Conservation (phyloP, 2,888 invertebrate species). For the Graphium colonna region DNA sequence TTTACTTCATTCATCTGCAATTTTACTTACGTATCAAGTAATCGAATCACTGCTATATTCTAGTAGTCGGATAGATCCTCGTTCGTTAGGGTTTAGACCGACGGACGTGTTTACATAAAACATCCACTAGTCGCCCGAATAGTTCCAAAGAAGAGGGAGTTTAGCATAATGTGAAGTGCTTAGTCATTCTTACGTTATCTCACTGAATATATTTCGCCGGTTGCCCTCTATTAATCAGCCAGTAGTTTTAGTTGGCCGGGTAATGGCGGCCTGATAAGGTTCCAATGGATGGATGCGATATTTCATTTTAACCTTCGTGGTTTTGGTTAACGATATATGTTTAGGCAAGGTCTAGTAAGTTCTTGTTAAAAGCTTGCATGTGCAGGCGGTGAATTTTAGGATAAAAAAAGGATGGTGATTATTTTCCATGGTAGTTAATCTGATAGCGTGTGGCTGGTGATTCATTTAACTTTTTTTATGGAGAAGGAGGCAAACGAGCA, state of each 20-base stretch:
- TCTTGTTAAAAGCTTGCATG: too few relatives aligned
- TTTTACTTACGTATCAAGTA: background rate
- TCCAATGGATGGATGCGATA: conserved; percentile 18
- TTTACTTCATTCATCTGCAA: too few relatives aligned
- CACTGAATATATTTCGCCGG: conserved; percentile 53
- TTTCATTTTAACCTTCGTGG: conserved; percentile 22
- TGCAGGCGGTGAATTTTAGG: too few relatives aligned
- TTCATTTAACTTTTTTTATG: too few relatives aligned
- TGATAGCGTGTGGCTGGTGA: too few relatives aligned
- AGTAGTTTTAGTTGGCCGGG: conserved; percentile 37
- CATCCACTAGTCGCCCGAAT: conserved; percentile 42
- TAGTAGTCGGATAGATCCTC: background rate
- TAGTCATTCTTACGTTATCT: conserved; percentile 66
- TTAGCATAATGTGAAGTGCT: conserved; percentile 64
- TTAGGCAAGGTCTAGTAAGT: too few relatives aligned
- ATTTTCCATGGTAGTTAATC: too few relatives aligned
- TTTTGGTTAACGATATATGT: conserved; percentile 15
- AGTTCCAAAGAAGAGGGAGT: conserved; percentile 62
- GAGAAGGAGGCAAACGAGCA: too few relatives aligned
- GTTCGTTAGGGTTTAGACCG: background rate
- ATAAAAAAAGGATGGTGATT: too few relatives aligned
- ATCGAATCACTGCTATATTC: background rate
- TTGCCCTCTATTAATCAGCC: conserved; percentile 49
- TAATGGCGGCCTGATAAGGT: conserved; percentile 19
- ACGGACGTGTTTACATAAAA: conserved; percentile 4